phyloP scores from a whole-genome alignment of 2,888 invertebrate species.

The Cryptosula pallasiana region DNA sequence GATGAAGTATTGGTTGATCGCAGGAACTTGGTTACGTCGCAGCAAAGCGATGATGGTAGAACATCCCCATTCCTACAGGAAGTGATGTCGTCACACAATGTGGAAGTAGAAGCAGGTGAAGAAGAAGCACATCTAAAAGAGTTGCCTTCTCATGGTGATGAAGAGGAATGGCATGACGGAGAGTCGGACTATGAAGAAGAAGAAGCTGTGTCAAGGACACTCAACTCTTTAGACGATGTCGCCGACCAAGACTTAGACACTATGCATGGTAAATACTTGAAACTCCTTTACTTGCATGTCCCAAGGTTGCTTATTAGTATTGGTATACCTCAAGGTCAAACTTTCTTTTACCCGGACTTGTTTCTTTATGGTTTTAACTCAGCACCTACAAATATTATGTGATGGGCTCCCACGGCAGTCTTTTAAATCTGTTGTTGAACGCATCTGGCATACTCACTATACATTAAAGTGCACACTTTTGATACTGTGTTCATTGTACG shows the following conservation, averaged over 20 bases:
- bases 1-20: no score
- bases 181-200: conserved; percentile 18
- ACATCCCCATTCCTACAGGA: not conserved
- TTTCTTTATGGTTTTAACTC: no score
- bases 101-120: not conserved
- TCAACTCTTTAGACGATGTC: not conserved
- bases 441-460: no score
- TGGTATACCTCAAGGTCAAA: no score
- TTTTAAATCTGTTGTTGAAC: no score
- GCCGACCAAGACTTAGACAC: not conserved
- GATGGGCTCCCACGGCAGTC: no score
- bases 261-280: not conserved
- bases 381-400: no score
- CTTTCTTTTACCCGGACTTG: no score
- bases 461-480: no score
- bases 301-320: no score
- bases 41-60: not conserved
- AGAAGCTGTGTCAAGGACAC: not conserved
- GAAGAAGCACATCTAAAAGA: not conserved
- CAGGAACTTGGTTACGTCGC: not conserved
- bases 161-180: not conserved
- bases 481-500: no score
- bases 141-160: not conserved
- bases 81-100: not conserved
- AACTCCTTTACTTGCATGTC: no score